Evolutionary conservation across 2,113 vertebrate species (phyloP).

Genomic region (Hystrix brachyura): DNA sequence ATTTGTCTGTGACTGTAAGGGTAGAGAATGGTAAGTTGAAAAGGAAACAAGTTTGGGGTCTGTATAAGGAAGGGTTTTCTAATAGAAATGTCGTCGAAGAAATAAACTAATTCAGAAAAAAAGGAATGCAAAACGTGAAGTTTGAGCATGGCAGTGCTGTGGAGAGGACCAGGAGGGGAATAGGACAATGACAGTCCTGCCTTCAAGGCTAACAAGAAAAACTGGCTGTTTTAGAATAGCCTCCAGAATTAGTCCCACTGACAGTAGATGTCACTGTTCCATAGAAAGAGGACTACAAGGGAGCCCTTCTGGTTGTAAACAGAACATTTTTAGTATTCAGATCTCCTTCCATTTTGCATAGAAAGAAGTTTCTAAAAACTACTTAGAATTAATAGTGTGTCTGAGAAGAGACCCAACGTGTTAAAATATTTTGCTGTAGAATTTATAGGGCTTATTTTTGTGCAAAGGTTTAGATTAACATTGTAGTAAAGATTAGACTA

Average conservation of each 20-base stretch:
- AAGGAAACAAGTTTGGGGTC: not conserved
- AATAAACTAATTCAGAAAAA: not conserved
- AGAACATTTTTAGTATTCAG: not conserved
- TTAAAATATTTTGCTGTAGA: slow-evolving; percentile 16
- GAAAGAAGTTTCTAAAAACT: slow-evolving; percentile 38
- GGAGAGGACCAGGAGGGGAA: not conserved
- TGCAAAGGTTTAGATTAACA: not conserved
- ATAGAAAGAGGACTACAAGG: slow-evolving; percentile 60
- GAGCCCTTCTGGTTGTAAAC: not conserved
- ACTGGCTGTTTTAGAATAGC: not conserved
- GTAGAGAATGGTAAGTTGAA: not conserved
- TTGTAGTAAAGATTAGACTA: not conserved
- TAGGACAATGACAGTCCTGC: not conserved
- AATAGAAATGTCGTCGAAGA: not conserved
- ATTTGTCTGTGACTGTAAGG: not conserved
- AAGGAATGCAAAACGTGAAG: not conserved
- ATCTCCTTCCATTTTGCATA: not conserved
- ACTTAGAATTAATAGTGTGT: not conserved
- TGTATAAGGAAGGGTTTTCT: not conserved
- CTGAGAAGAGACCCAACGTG: not conserved
- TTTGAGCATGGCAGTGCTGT: not conserved
- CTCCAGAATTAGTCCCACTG: not conserved
- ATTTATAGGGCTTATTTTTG: not conserved
- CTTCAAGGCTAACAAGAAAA: not conserved
- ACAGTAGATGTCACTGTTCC: slow-evolving; percentile 83